Evolutionary conservation across 2,797 vertebrate species (phyloP), one percentile per base, ranked within the genome.

Genomic region (Leuciscus waleckii): DNA sequence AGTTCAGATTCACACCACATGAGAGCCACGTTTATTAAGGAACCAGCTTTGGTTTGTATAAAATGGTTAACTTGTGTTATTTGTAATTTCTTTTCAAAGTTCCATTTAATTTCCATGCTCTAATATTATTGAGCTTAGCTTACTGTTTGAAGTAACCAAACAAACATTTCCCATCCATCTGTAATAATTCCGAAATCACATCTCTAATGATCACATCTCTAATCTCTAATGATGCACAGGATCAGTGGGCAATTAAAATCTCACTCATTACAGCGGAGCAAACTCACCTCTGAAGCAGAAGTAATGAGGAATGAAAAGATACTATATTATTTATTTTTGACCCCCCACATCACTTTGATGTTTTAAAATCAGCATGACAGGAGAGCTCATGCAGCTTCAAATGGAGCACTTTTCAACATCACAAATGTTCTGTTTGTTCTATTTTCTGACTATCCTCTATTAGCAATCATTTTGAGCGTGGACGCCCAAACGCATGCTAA

Each of bases 161-260:
- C 56, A 85, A 74, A 79, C 61, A 77, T 85, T 73, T 61, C n/a
- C 71, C 26, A 56, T 70, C 68, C 35, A 80, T 58, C 84, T 84
- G 81, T 76, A 63, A 39, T 82, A 70, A 86, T 85, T 75, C 67
- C 49, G 65, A 79, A 87, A 79, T 85, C 75, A 68, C 41, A 86
- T 67, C 75, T 56, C 35, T 71, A 86, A 89, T 89, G 82, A 87
- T 89, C 13, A 46, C 46, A 46, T 46, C 46, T 49, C 46, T 16
- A 46, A 46, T 16, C 67, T 35, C 56, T 21, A 16, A 49, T 49
- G 4, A n/a, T 63, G 54, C 35, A 76, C 21, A 67, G 13, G 49
- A 84, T 75, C 73, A 79, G 78, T 39, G 41, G 61, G 81, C 78
- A 85, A 87, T 87, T 87, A 87, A 88, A 90, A 78, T 43, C 58